These are phyloP conservation scores for Schizaphis graminum DNA, from an alignment of 2,888 invertebrate genomes.

Conservation along the genomic window DNA sequence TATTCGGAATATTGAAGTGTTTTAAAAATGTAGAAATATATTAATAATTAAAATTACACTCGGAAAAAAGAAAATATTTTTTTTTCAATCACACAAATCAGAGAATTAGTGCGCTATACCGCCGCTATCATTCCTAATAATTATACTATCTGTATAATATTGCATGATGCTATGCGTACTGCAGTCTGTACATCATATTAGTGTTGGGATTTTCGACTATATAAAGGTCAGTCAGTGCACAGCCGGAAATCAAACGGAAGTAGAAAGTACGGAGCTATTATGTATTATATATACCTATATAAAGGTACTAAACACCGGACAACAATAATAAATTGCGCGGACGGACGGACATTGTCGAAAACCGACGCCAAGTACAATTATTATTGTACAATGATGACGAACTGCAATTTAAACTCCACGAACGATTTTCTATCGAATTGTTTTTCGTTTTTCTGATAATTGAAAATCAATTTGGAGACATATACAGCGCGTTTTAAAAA, in stretches of 20 bases:
- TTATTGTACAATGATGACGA: neutral
- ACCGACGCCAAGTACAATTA: neutral
- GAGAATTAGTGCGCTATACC: neutral
- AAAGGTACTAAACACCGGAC: neutral
- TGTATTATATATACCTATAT: neutral
- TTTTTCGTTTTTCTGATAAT: neutral
- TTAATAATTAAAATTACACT: neutral
- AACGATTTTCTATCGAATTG: neutral
- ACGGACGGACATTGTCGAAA: neutral
- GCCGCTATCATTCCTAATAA: neutral
- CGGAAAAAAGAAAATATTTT: neutral
- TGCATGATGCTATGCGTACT: neutral
- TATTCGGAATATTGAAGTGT: neutral
- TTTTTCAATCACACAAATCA: neutral
- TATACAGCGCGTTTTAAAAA: neutral
- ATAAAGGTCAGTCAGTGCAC: neutral
- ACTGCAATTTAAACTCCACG: neutral
- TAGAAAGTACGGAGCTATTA: constrained; percentile 24
- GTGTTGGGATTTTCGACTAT: neutral
- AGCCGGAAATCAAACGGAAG: constrained; percentile 44
- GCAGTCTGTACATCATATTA: neutral
- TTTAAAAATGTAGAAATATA: neutral
- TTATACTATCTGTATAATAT: neutral
- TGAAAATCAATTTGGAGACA: neutral
- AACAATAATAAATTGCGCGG: neutral